Conservation (phyloP, 1,140 invertebrate species). For the Anthonomus grandis region DNA sequence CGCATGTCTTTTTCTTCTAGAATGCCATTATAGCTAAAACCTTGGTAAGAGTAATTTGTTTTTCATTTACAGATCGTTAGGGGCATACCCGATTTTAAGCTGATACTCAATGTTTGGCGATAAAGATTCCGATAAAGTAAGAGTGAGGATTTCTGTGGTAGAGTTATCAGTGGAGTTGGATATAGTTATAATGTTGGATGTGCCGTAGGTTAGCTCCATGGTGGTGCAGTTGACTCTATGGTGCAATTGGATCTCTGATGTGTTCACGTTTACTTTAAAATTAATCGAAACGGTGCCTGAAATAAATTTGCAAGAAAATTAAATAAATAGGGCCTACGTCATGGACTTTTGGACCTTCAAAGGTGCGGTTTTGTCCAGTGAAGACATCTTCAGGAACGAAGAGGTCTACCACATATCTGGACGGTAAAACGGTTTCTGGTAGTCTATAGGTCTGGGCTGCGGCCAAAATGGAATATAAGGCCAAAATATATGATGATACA, state of each 20-base stretch:
- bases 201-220: not conserved
- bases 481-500: no score
- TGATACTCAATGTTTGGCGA: not conserved
- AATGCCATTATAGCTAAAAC: constrained; percentile 4
- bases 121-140: not conserved
- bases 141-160: constrained; percentile 12
- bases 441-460: constrained; percentile 5
- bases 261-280: constrained; percentile 3
- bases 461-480: not conserved
- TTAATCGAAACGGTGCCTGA: constrained; percentile 1
- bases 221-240: not conserved
- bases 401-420: constrained; percentile 12
- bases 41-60: not conserved
- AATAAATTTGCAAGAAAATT: not conserved
- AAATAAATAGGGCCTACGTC: not conserved
- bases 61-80: not conserved
- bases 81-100: not conserved
- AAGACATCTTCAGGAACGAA: constrained; percentile 4
- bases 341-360: constrained; percentile 1
- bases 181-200: not conserved
- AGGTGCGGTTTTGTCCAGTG: not conserved
- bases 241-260: constrained; percentile 9
- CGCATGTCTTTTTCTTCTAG: constrained; percentile 42
- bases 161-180: not conserved
- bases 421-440: constrained; percentile 6